These are phyloP conservation scores for Lycophotia porphyrea DNA, from an alignment of 2,888 invertebrate species.

Conservation along the genomic window DNA sequence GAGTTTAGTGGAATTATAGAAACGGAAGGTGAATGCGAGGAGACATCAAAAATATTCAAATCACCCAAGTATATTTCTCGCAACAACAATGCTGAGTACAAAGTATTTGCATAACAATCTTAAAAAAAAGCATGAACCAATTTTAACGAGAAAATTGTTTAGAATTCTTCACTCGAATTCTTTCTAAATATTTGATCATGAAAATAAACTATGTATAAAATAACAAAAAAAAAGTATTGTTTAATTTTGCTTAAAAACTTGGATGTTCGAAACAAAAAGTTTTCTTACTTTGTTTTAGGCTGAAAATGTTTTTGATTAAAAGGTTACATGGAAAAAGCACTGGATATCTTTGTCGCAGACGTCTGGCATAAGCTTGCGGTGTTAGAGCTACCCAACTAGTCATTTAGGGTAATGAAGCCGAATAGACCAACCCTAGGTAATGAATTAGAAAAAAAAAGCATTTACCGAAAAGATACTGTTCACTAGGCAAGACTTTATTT, in stretches of 20 bases:
- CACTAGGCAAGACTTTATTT: not conserved
- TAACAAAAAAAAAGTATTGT: conserved; percentile 27
- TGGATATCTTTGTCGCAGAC: not conserved
- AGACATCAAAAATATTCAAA: conserved; percentile 60
- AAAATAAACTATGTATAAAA: conserved; percentile 52
- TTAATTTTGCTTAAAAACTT: conserved; percentile 31
- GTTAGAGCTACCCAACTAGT: not conserved
- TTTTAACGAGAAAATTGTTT: conserved; percentile 56
- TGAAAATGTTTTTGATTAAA: conserved; percentile 22
- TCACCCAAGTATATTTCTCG: conserved; percentile 46
- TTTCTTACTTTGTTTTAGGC: conserved; percentile 8
- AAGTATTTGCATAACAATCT: conserved; percentile 51
- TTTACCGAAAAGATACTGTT: not conserved
- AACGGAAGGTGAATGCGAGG: conserved; percentile 19
- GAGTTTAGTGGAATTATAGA: conserved; percentile 42
- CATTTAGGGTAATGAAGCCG: conserved; percentile 5
- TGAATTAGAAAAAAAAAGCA: conserved; percentile 7
- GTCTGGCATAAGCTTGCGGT: not conserved
- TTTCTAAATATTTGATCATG: conserved; percentile 54
- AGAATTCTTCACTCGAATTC: conserved; percentile 36
- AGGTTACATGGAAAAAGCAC: conserved; percentile 6
- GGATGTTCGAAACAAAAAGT: conserved; percentile 29
- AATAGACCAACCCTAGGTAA: conserved; percentile 3
- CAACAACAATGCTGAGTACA: conserved; percentile 35
- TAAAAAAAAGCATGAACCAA: conserved; percentile 48